A percentile compares a stretch with the other conserved stretches of the same genome.
Conservation (phyloP, 2,797 vertebrate genomes). For the Pagetopsis macropterus region DNA sequence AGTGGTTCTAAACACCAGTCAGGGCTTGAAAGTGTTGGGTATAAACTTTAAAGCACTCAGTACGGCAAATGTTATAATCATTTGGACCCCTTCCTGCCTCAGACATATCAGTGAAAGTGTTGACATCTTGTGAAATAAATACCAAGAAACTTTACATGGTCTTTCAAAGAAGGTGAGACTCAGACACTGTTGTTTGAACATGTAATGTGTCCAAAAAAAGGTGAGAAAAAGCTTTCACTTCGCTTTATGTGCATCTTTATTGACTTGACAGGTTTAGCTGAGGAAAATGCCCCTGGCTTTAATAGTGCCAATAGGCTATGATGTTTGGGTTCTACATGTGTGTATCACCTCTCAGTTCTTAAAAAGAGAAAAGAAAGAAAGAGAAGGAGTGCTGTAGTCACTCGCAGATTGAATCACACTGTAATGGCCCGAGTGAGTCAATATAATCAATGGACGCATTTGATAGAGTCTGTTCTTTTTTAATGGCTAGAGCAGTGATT, state of each 20-base stretch:
- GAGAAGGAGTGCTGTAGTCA: constrained; percentile 28
- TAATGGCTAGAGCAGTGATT: constrained; percentile 29
- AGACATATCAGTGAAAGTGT: not conserved
- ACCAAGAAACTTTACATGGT: constrained; percentile 10
- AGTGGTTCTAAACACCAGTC: not conserved
- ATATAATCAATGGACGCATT: constrained; percentile 64
- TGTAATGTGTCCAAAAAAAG: constrained; percentile 53
- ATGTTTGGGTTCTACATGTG: constrained; percentile 13
- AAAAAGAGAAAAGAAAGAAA: not conserved
- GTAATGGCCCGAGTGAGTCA: constrained; percentile 56
- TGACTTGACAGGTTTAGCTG: constrained; percentile 61
- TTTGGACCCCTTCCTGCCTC: constrained; percentile 3
- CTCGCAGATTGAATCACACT: constrained; percentile 35
- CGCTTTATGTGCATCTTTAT: constrained; percentile 52
- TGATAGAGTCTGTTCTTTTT: constrained; percentile 46
- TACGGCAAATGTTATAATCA: not conserved
- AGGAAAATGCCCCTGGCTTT: constrained; percentile 50
- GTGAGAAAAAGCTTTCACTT: constrained; percentile 63
- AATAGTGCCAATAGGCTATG: constrained; percentile 45
- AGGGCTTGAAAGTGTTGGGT: not conserved
- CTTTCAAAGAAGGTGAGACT: constrained; percentile 23
- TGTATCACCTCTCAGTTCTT: constrained; percentile 13
- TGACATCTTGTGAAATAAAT: not conserved
- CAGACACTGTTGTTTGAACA: constrained; percentile 44
- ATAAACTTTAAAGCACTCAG: not conserved